A percentile compares a stretch with the other conserved stretches of the same genome.
These are phyloP conservation scores for Myiotriccus ornatus DNA, from an alignment of 2,797 vertebrate genomes.

Conservation along the genomic window DNA sequence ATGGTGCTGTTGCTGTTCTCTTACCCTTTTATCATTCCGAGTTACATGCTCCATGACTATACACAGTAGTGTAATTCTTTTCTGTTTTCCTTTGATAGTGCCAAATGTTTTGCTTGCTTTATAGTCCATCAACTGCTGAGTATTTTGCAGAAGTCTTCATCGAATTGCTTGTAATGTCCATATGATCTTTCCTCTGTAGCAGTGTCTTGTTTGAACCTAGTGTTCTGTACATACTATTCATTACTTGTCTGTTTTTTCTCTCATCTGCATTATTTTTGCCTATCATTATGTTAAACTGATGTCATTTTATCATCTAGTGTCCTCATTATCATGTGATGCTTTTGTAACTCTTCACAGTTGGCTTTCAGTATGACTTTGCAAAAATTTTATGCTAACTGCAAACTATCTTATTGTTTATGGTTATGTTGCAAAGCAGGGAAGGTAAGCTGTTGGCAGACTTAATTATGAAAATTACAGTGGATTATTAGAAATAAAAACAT, in stretches of 20 bases:
- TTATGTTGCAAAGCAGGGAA: neutral
- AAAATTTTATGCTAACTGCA: neutral
- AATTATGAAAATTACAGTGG: neutral
- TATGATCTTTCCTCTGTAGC: neutral
- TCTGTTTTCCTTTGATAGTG: neutral
- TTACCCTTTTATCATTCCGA: neutral
- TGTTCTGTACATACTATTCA: neutral
- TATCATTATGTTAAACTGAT: neutral
- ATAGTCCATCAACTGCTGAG: neutral
- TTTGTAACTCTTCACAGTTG: neutral
- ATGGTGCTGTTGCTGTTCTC: neutral
- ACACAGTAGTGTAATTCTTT: neutral
- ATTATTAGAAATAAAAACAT: neutral
- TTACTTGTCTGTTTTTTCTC: neutral
- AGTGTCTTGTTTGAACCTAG: neutral
- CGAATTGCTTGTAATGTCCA: rapidly evolving
- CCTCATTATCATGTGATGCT: neutral
- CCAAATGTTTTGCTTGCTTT: neutral
- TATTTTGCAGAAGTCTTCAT: neutral
- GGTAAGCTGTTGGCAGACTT: neutral
- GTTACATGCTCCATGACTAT: neutral
- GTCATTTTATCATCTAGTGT: neutral
- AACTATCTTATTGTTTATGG: neutral
- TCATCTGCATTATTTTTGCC: neutral
- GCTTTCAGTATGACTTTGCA: neutral